Conservation (phyloP, 1,140 invertebrate genomes). For the Pseudomyrmex pallidus region DNA sequence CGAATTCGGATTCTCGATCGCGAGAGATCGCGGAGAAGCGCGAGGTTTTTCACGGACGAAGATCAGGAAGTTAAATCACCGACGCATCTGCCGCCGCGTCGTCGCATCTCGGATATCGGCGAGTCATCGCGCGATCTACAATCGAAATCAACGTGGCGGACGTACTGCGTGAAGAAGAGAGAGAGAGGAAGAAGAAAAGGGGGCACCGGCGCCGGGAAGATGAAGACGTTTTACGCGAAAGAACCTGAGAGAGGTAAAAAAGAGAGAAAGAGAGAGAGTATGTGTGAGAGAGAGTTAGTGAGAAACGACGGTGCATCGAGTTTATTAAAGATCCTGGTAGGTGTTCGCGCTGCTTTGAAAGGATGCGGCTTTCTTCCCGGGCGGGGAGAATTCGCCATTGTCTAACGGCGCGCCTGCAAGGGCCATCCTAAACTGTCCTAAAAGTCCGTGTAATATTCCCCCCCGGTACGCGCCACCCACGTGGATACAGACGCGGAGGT, state of each 20-base stretch:
- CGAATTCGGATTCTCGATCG: no score
- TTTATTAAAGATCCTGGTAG: constrained; percentile 38
- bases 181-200: constrained; percentile 60
- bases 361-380: constrained; percentile 35
- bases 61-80: constrained; percentile 61
- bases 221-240: constrained; percentile 60
- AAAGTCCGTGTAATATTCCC: constrained; percentile 62
- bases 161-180: not conserved
- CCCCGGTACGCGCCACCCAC: constrained; percentile 61
- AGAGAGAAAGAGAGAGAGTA: not conserved
- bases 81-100: constrained; percentile 61
- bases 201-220: constrained; percentile 48
- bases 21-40: not conserved
- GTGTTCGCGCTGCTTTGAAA: constrained; percentile 66
- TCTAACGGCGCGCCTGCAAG: constrained; percentile 49
- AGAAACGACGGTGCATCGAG: constrained; percentile 6
- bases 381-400: constrained; percentile 60
- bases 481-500: constrained; percentile 21
- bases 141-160: constrained; percentile 56
- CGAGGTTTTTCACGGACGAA: constrained; percentile 7
- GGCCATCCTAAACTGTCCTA: constrained; percentile 61
- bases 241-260: not conserved
- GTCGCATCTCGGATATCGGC: constrained; percentile 63
- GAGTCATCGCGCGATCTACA: constrained; percentile 67
- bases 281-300: constrained; percentile 13